These are phyloP conservation scores for Muntiacus reevesi DNA, from an alignment of 2,113 vertebrate species.

Conservation along the genomic window DNA sequence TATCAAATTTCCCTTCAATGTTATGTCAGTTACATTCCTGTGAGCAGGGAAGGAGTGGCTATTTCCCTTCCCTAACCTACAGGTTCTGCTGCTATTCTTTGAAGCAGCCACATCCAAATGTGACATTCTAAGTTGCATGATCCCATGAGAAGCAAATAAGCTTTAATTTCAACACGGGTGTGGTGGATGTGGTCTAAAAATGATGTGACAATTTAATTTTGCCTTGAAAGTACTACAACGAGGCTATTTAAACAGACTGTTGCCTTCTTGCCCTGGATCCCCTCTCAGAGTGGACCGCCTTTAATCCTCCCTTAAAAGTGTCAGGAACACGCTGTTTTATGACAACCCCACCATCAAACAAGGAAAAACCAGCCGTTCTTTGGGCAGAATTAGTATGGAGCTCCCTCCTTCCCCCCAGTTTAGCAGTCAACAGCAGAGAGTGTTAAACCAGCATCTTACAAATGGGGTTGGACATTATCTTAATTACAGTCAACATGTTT, in stretches of 20 bases:
- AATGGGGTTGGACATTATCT: background rate
- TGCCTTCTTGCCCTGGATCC: background rate
- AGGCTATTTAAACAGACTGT: background rate
- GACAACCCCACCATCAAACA: background rate
- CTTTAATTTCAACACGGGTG: background rate
- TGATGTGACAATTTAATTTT: background rate
- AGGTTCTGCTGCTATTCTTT: background rate
- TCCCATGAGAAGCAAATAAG: background rate
- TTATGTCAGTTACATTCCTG: accelerated
- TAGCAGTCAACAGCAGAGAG: background rate
- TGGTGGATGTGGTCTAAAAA: background rate
- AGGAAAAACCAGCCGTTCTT: slow-evolving; percentile 44
- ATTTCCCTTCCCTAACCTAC: background rate
- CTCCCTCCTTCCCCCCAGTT: background rate
- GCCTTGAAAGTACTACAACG: background rate
- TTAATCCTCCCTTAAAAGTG: background rate
- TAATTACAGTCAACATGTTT: slow-evolving; percentile 44
- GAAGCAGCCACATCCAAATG: background rate
- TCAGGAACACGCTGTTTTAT: background rate
- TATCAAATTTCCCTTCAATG: background rate
- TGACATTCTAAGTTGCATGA: background rate
- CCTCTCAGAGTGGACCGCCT: background rate
- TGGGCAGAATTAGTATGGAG: background rate
- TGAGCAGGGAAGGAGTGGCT: background rate
- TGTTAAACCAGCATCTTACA: background rate